These are phyloP conservation scores for Philereme transversata DNA, from an alignment of 2,888 invertebrate species.

Conservation along the genomic window DNA sequence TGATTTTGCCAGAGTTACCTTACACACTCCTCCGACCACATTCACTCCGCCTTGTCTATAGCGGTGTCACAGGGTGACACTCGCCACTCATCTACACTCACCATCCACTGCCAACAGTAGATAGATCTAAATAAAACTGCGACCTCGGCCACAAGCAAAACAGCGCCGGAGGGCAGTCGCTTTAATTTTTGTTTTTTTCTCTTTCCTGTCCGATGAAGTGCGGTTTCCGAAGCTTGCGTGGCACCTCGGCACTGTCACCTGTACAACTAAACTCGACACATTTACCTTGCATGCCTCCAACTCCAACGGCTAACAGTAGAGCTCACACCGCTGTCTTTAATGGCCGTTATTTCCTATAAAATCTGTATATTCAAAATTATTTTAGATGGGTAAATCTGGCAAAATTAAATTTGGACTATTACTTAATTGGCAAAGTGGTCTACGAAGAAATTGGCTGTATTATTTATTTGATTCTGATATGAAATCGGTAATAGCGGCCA, in stretches of 20 bases:
- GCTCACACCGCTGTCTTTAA: conserved; percentile 57
- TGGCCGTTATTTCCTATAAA: conserved; percentile 79
- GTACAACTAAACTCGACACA: conserved; percentile 44
- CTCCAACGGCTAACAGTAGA: conserved; percentile 72
- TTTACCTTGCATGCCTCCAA: conserved; percentile 69
- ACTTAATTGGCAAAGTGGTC: conserved; percentile 51
- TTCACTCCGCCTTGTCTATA: conserved; percentile 71
- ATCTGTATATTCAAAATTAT: conserved; percentile 42
- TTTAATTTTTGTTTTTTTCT: conserved; percentile 41
- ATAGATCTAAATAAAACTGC: conserved; percentile 24
- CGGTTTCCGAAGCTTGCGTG: conserved; percentile 56
- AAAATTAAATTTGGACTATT: conserved; percentile 64
- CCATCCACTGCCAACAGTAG: conserved; percentile 31
- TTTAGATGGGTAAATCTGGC: conserved; percentile 76
- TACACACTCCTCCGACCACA: conserved; percentile 70
- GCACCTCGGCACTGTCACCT: conserved; percentile 64
- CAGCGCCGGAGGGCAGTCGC: conserved; percentile 39
- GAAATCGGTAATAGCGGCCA: conserved; percentile 78
- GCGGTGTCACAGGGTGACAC: conserved; percentile 72
- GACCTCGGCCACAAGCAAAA: conserved; percentile 19
- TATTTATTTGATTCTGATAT: conserved; percentile 43
- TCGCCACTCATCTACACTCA: conserved; percentile 44
- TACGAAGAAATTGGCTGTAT: conserved; percentile 62
- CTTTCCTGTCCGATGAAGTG: conserved; percentile 30
- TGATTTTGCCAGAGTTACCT: conserved; percentile 84